These are phyloP conservation scores for Synanthedon vespiformis DNA, from an alignment of 2,888 invertebrate species.

Conservation along the genomic window DNA sequence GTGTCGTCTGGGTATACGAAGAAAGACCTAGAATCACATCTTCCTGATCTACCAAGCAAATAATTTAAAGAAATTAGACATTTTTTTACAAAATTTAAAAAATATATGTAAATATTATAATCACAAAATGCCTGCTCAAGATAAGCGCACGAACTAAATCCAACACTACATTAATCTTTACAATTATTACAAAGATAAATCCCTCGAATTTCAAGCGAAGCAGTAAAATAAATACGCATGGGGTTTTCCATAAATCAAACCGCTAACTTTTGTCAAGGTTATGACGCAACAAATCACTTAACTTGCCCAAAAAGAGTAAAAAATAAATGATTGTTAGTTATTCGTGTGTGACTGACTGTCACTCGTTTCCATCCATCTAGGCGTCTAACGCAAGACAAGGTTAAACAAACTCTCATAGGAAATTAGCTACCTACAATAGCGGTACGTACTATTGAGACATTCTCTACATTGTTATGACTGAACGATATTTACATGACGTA, in stretches of 20 bases:
- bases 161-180: background rate
- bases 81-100: no score
- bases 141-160: no score
- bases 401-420: background rate
- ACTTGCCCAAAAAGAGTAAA: slow-evolving; percentile 31
- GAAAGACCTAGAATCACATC: no score
- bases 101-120: no score
- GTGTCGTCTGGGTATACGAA: no score
- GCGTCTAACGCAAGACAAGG: background rate
- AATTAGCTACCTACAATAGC: no score
- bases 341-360: slow-evolving; percentile 31
- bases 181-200: background rate
- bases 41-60: no score
- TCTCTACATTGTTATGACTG: no score
- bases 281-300: slow-evolving; percentile 40
- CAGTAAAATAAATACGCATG: background rate
- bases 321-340: slow-evolving; percentile 37
- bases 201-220: background rate
- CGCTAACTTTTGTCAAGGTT: slow-evolving; percentile 37
- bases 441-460: no score
- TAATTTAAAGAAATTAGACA: no score
- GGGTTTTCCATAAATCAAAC: slow-evolving; percentile 32
- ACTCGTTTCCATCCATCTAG: slow-evolving; percentile 8
- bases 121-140: no score
- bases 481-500: no score